A percentile compares a stretch with the other conserved stretches of the same genome.
phyloP scores from a whole-genome alignment of 37 sponge, comb jelly and placozoan species.

The Aplysina aerophoba region DNA sequence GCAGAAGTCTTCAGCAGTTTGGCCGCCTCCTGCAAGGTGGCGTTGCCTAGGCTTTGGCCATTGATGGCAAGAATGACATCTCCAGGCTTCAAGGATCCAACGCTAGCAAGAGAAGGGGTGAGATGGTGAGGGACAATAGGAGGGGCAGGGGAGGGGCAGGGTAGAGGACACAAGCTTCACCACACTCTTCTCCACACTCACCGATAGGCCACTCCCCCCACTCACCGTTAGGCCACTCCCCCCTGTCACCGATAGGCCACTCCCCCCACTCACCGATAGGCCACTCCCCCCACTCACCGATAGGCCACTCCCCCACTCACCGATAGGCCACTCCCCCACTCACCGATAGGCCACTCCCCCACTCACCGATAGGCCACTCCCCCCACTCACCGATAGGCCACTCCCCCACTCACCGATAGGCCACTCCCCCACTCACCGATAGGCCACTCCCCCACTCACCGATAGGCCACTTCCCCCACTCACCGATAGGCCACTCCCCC shows the following conservation, averaged over 20 bases:
- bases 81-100: slow-evolving; percentile 80
- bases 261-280: slow-evolving; percentile 74
- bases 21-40: slow-evolving; percentile 72
- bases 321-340: too few relatives aligned
- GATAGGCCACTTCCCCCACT: too few relatives aligned
- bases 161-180: background rate
- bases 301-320: slow-evolving; percentile 88
- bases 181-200: too few relatives aligned
- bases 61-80: slow-evolving; percentile 85
- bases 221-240: slow-evolving; percentile 82
- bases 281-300: slow-evolving; percentile 84
- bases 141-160: slow-evolving; percentile 1
- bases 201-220: slow-evolving; percentile 86
- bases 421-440: slow-evolving; percentile 71
- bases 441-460: slow-evolving; percentile 89
- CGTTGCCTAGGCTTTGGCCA: slow-evolving; percentile 63
- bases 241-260: too few relatives aligned
- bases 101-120: slow-evolving; percentile 19
- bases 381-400: slow-evolving; percentile 77
- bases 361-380: too few relatives aligned
- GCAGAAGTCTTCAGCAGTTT: slow-evolving; percentile 66
- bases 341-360: slow-evolving; percentile 89
- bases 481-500: slow-evolving; percentile 89
- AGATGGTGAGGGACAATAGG: too few relatives aligned
- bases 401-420: slow-evolving; percentile 91